Conservation (phyloP, 2,113 vertebrate genomes). For the Perccottus glenii region DNA sequence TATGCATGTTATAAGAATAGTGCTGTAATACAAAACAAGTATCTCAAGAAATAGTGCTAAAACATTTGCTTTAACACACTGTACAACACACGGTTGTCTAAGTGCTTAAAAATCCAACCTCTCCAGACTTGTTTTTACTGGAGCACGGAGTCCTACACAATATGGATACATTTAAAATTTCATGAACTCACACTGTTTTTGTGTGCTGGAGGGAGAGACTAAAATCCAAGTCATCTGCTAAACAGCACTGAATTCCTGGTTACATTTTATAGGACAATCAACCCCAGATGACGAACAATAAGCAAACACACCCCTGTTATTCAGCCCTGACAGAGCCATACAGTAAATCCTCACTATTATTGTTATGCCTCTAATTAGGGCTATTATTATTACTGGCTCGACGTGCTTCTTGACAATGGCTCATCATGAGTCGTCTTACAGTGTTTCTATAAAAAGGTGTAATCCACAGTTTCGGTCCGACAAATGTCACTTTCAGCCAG, state of each 20-base stretch:
- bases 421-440: slow-evolving; percentile 26
- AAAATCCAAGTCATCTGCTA: slow-evolving; percentile 7
- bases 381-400: slow-evolving; percentile 45
- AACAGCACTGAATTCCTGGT: slow-evolving; percentile 11
- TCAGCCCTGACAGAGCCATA: slow-evolving; percentile 17
- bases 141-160: background rate
- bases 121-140: background rate
- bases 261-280: slow-evolving; percentile 14
- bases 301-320: slow-evolving; percentile 26
- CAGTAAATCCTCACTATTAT: slow-evolving; percentile 28
- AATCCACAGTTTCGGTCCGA: slow-evolving; percentile 34
- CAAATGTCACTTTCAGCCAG: slow-evolving; percentile 37
- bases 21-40: too few relatives aligned
- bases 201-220: background rate
- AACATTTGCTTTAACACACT: too few relatives aligned
- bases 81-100: too few relatives aligned
- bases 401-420: slow-evolving; percentile 26
- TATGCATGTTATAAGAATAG: too few relatives aligned
- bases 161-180: background rate
- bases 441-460: slow-evolving; percentile 18
- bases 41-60: too few relatives aligned
- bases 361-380: slow-evolving; percentile 25
- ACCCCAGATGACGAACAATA: slow-evolving; percentile 35
- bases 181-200: background rate
- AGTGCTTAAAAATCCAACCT: too few relatives aligned